A percentile compares a stretch with the other conserved stretches of the same genome.
These are phyloP conservation scores for Hypanus sabinus DNA, from an alignment of 2,113 vertebrate genomes.

Conservation along the genomic window DNA sequence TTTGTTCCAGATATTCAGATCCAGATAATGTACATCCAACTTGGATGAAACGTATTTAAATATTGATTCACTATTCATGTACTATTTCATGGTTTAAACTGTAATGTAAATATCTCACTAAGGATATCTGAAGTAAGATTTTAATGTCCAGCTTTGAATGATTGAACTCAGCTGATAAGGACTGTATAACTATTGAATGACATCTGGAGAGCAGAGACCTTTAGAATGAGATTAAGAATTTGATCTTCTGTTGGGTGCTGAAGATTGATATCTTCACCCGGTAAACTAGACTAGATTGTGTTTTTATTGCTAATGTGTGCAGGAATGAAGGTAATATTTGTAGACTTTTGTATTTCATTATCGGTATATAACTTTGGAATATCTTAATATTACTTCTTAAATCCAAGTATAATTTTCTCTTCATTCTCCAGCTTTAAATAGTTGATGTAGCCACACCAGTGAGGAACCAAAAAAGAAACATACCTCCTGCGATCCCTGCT, in stretches of 20 bases:
- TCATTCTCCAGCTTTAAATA: not conserved
- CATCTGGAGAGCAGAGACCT: not conserved
- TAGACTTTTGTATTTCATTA: not conserved
- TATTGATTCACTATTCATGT: not conserved
- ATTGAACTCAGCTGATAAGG: not conserved
- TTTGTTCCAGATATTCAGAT: not conserved
- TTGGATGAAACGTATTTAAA: not conserved
- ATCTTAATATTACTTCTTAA: not conserved
- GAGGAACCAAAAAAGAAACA: constrained; percentile 16
- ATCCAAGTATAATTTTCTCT: not conserved
- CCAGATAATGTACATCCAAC: not conserved
- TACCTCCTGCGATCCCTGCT: constrained; percentile 72
- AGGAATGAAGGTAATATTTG: not conserved
- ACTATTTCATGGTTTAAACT: not conserved
- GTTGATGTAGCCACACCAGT: not conserved
- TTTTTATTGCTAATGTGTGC: not conserved
- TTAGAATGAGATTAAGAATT: not conserved
- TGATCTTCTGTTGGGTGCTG: not conserved
- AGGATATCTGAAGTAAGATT: not conserved
- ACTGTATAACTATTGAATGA: not conserved
- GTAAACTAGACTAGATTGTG: not conserved
- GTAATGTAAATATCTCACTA: not conserved
- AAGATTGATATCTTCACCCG: not conserved
- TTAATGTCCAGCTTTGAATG: not conserved
- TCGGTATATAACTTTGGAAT: not conserved